Base-by-base conservation (phyloP, 2,113 vertebrate species). In the Periophthalmus modestus region DNA sequence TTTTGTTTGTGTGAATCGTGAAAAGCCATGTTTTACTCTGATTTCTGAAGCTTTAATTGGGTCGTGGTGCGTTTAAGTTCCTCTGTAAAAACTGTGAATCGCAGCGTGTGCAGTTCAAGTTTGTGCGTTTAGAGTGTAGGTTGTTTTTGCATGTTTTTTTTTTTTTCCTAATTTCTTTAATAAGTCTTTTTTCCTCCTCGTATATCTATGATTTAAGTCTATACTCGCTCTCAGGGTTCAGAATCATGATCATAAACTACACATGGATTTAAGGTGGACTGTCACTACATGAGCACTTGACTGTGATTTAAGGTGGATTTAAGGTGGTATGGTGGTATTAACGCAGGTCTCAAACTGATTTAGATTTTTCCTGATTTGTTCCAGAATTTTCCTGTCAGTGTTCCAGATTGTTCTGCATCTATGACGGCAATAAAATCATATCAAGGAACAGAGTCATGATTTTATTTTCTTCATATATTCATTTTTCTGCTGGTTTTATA, bases 381-480 rank as follows among this genome's bases (percentile, higher is more conserved):
- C 47, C 68, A 46, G 89, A 90, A 87, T 92, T 92, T 86, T 91
- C 93, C 88, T 80, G 82, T 73, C 69, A 87, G 89, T 88, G 89
- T 89, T 87, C 88, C 86, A 87, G 93, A 93, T 95, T 96, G 94
- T 96, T 96, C 95, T 97, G 95, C 97, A 96, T 97, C 93, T 87
- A 95, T 95, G 83, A 96, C 79, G 96, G 95, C 97, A 99, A 99
- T 98, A 99, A 99, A 97, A 94, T 94, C 83, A 94, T 97, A 96
- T 96, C 94, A 88, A 88, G 77, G 72, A 55, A 55, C 50, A 43
- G 28, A 28, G 28, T 28, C 28, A 28, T 28, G 28, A 28, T 28
- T 28, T 28, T 28, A 28, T 28, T 28, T 28, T 28, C 28, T 28
- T 28, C 1, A 28, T 28, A 28, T 28, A 28, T 28, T 28, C 28